Evolutionary conservation across 2,888 invertebrate genomes (phyloP).

Genomic region (Erynnis tages): DNA sequence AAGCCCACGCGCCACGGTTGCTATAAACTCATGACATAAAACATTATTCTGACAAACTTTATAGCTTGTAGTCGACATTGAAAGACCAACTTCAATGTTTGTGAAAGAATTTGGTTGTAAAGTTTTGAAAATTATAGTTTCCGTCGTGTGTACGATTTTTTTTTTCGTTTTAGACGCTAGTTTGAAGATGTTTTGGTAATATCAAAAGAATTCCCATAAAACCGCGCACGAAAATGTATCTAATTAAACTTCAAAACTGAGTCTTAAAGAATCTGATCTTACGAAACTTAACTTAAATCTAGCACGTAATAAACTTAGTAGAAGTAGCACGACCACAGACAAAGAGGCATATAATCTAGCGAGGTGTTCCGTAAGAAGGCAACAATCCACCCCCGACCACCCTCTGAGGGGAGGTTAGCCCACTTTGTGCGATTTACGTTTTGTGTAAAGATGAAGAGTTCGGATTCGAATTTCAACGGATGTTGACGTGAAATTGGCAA

Average conservation of each 20-base stretch:
- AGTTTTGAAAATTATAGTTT: too few relatives aligned
- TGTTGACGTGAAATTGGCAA: neutral
- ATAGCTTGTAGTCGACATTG: too few relatives aligned
- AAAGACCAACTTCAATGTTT: too few relatives aligned
- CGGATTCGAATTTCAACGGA: neutral
- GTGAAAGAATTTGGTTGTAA: too few relatives aligned
- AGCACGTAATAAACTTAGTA: conserved; percentile 12
- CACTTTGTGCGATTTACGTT: conserved; percentile 21
- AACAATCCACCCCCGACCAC: conserved; percentile 11
- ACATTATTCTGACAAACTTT: too few relatives aligned
- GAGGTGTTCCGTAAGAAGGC: conserved; percentile 32
- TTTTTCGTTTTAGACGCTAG: too few relatives aligned
- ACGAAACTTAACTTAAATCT: conserved; percentile 1
- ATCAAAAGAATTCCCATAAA: too few relatives aligned
- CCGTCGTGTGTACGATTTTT: too few relatives aligned
- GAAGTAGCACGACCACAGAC: conserved; percentile 29
- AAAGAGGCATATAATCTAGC: conserved; percentile 37
- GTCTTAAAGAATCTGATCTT: conserved; percentile 4
- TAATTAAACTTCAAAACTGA: neutral
- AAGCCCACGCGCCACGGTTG: too few relatives aligned
- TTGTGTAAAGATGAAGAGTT: conserved; percentile 10
- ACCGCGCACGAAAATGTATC: neutral
- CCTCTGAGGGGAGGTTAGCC: conserved; percentile 5
- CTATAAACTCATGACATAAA: too few relatives aligned
- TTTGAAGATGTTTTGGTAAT: too few relatives aligned